Percentiles rank a stretch among this genome's conserved stretches.
Evolutionary conservation across 2,888 invertebrate genomes (phyloP).

Genomic region (Leptopilina syphax): DNA sequence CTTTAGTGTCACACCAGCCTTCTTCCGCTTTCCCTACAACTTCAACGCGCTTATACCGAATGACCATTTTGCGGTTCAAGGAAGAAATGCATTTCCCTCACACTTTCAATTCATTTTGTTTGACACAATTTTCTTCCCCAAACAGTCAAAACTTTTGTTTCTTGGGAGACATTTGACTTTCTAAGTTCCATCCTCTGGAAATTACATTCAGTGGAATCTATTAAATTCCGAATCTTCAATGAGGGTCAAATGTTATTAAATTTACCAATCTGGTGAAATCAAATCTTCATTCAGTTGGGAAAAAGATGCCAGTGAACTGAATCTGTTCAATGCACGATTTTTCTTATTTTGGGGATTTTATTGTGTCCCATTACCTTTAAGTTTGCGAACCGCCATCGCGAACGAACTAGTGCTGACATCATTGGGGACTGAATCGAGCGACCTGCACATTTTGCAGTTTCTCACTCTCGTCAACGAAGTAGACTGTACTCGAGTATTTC

Average conservation of each 20-base stretch:
- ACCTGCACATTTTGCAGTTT: conserved; percentile 74
- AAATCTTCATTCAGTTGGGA: too few relatives aligned
- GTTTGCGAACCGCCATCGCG: conserved; percentile 43
- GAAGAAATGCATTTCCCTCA: not conserved
- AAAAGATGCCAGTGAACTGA: too few relatives aligned
- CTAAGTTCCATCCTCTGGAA: not conserved
- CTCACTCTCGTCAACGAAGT: conserved; percentile 57
- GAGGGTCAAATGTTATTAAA: too few relatives aligned
- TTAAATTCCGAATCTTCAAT: too few relatives aligned
- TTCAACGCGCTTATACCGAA: conserved; percentile 7
- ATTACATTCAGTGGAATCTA: too few relatives aligned
- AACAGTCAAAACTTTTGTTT: not conserved
- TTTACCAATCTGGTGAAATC: too few relatives aligned
- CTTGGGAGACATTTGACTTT: not conserved
- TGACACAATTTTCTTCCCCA: not conserved
- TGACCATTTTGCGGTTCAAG: conserved; percentile 15
- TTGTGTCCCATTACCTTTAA: conserved; percentile 8
- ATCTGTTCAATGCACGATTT: not conserved
- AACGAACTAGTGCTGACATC: conserved; percentile 57
- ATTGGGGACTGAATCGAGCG: conserved; percentile 56
- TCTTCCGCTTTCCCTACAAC: not conserved
- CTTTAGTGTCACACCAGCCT: conserved; percentile 64
- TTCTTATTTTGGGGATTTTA: not conserved
- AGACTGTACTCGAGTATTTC: conserved; percentile 40
- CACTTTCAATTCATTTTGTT: not conserved